Conservation (phyloP, 1,140 invertebrate species). For the Eulimnadia texana region DNA sequence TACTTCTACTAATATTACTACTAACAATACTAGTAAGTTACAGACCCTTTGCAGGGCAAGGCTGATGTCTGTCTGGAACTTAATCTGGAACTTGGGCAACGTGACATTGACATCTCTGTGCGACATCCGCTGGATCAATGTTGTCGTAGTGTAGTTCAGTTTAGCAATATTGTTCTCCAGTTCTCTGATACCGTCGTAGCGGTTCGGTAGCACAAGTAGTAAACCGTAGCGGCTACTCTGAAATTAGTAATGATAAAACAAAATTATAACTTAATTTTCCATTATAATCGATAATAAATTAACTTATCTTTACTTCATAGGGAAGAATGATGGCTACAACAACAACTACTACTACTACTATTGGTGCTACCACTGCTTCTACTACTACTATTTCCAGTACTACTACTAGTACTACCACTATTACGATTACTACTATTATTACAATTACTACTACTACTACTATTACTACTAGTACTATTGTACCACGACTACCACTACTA, state of each 20-base stretch:
- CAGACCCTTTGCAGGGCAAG: neutral
- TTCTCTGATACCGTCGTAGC: neutral
- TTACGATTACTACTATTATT: too few species aligned
- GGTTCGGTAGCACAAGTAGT: constrained; percentile 6
- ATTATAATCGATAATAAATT: neutral
- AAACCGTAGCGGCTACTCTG: constrained; percentile 7
- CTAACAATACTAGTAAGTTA: too few species aligned
- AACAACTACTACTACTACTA: too few species aligned
- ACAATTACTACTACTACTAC: too few species aligned
- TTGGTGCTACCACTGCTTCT: too few species aligned
- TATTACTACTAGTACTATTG: too few species aligned
- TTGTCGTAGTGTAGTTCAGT: neutral
- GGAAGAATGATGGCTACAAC: too few species aligned
- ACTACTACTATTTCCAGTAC: too few species aligned
- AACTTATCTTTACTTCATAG: neutral
- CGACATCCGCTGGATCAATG: constrained; percentile 2
- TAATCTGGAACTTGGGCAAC: constrained; percentile 12
- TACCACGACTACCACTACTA: too few species aligned
- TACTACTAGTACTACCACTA: too few species aligned
- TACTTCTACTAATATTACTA: too few species aligned
- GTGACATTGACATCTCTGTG: constrained; percentile 11
- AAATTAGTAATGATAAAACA: neutral
- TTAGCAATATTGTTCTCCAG: neutral
- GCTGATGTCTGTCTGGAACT: constrained; percentile 3
- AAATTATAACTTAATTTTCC: neutral